These are phyloP conservation scores for Silurus asotus DNA, from an alignment of 2,113 vertebrate species.

Conservation along the genomic window DNA sequence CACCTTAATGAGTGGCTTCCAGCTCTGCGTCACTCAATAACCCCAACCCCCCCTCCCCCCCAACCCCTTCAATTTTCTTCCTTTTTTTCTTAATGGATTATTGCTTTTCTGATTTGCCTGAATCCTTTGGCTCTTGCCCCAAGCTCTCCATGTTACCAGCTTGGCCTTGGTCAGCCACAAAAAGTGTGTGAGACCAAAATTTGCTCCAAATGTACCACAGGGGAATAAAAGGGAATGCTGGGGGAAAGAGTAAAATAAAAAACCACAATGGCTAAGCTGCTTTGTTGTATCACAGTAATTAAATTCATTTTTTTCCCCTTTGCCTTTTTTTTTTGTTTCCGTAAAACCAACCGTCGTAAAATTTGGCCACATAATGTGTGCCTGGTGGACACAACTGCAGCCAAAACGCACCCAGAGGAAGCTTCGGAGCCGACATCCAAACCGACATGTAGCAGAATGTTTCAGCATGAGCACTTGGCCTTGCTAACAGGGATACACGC, in stretches of 20 bases:
- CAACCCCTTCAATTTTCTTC: constrained; percentile 1
- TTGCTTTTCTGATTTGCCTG: constrained; percentile 55
- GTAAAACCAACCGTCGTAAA: constrained; percentile 61
- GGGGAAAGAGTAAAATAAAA: constrained; percentile 34
- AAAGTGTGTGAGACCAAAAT: constrained; percentile 48
- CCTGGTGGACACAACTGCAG: constrained; percentile 52
- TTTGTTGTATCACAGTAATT: constrained; percentile 68
- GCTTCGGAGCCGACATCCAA: constrained; percentile 54
- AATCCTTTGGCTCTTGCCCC: constrained; percentile 45
- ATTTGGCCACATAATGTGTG: constrained; percentile 61
- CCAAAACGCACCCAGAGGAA: constrained; percentile 61
- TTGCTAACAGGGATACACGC: constrained; percentile 20
- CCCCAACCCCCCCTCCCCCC: constrained; percentile 10
- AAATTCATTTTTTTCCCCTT: constrained; percentile 62
- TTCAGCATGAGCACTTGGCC: constrained; percentile 42
- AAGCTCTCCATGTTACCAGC: constrained; percentile 40
- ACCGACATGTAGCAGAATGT: constrained; percentile 59
- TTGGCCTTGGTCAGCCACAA: constrained; percentile 56
- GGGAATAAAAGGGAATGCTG: constrained; percentile 37
- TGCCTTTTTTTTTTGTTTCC: constrained; percentile 46
- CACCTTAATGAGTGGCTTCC: constrained; percentile 66
- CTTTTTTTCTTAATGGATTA: constrained; percentile 52
- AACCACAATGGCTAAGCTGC: constrained; percentile 61
- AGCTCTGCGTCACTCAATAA: constrained; percentile 58
- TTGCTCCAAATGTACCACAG: constrained; percentile 58